Base-by-base conservation (phyloP, 2,113 vertebrate genomes). In the Actenoides hombroni region DNA sequence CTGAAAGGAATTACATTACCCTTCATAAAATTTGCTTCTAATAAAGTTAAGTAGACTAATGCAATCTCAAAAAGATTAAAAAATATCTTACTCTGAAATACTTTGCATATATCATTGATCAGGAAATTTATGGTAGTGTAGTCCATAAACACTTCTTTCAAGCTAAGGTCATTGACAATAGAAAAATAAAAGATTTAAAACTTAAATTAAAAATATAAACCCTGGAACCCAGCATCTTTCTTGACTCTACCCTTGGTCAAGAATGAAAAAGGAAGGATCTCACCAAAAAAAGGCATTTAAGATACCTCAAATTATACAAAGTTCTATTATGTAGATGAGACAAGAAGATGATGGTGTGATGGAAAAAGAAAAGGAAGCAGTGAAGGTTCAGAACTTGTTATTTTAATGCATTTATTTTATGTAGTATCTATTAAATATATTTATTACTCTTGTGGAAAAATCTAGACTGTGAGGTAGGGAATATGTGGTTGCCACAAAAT, bases 1-100 rank as follows among this genome's bases (percentile, higher is more conserved):
- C 49, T 84, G 84, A 94, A 94, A 97, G 37, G 5, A 94, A 95
- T 90, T 94, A 88, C 75, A 80, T 91, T 92, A 81, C 13, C 48
- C 78, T 75, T 91, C 77, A 87, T 74, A 80, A 93, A 93, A 92
- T 65, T 65, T 77, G 31, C 46, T 91, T 95, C 82, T 91, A 94
- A 94, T 91, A 54, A 88, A 91, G 39, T 67, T 96, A 91, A 92
- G 28, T 57, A 59, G 74, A 88, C 40, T 80, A 88, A 90, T 56
- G 46, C 35, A 92, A 75, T 93, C 59, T 89, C 4, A 6, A 83
- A 92, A 86, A 95, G 28, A 92, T 86, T 59, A 6, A 9, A 73
- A 93, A 75, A 63, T 83, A 31, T 25, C n/a, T 86, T 88, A 73
- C 39, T 87, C 81, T 73, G 83, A 95, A 88, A 40, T 81, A 88